phyloP scores from a whole-genome alignment of 2,888 invertebrate species.

The Lordiphosa fenestrarum region DNA sequence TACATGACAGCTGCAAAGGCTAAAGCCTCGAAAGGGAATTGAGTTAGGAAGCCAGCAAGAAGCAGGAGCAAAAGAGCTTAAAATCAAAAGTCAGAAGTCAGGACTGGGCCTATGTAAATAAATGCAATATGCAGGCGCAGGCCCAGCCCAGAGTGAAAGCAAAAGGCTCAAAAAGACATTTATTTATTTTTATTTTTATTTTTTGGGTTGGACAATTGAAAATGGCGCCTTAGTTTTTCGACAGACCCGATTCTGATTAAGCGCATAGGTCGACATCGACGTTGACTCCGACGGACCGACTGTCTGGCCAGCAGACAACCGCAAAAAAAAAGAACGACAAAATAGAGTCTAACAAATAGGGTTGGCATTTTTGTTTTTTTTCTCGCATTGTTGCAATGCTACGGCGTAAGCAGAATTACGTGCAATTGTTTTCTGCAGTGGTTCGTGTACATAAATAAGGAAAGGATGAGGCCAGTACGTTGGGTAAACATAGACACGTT shows the following conservation, averaged over 20 bases:
- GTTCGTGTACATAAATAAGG: conserved; percentile 74
- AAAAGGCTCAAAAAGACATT: conserved; percentile 34
- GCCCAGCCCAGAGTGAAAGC: conserved; percentile 27
- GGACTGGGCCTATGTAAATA: conserved; percentile 64
- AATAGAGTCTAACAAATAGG: conserved; percentile 50
- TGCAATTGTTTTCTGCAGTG: conserved; percentile 76
- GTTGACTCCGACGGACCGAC: conserved; percentile 12
- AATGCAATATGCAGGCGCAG: conserved; percentile 61
- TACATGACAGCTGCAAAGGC: conserved; percentile 47
- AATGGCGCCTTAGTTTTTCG: conserved; percentile 60
- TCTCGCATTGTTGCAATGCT: conserved; percentile 53
- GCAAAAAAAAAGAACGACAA: conserved; percentile 28
- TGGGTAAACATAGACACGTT: conserved; percentile 67
- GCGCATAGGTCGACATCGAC: conserved; percentile 46
- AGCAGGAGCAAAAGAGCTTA: conserved; percentile 52
- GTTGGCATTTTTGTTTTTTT: conserved; percentile 15
- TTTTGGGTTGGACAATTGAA: conserved; percentile 56
- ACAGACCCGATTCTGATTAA: conserved; percentile 60
- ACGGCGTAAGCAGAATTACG: conserved; percentile 75
- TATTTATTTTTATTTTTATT: conserved; percentile 20
- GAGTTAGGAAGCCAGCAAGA: conserved; percentile 44
- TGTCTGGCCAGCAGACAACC: conserved; percentile 50
- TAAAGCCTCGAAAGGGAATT: conserved; percentile 52
- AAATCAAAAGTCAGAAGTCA: conserved; percentile 64
- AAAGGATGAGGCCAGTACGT: conserved; percentile 38